Evolutionary conservation across 2,888 invertebrate genomes (phyloP).

Genomic region (Pedicia rivosa): DNA sequence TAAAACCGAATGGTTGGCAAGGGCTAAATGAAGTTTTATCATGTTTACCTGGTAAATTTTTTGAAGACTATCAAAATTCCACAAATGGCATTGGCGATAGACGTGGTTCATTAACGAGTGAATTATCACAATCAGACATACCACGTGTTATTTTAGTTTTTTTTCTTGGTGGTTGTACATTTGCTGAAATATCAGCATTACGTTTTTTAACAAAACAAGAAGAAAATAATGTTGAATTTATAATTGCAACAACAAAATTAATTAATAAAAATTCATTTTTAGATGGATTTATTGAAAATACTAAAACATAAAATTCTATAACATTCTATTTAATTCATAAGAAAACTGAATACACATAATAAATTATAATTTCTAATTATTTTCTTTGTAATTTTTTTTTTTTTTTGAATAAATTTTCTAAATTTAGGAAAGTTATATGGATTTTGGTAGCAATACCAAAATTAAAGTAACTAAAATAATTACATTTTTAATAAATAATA

Average conservation of each 20-base stretch:
- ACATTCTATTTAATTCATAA: no score
- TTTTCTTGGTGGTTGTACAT: constrained; percentile 94
- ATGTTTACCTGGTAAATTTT: constrained; percentile 62
- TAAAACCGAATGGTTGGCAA: constrained; percentile 60
- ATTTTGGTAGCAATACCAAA: no score
- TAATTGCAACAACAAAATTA: constrained; percentile 80
- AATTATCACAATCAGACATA: constrained; percentile 33
- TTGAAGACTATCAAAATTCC: constrained; percentile 45
- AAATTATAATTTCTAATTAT: no score
- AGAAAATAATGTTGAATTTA: constrained; percentile 73
- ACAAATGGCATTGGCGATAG: constrained; percentile 38
- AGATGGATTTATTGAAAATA: constrained; percentile 48
- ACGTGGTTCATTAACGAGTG: constrained; percentile 40
- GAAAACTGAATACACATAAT: no score
- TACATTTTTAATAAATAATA: no score
- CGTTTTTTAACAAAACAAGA: constrained; percentile 60
- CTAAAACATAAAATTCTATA: no score
- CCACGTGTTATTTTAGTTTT: constrained; percentile 67
- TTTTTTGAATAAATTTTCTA: no score
- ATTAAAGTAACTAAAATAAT: no score
- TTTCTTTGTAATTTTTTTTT: no score
- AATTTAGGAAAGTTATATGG: no score
- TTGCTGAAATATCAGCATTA: constrained; percentile 74
- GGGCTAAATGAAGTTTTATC: constrained; percentile 67
- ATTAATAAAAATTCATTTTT: constrained; percentile 81